Evolutionary conservation across 2,797 vertebrate genomes (phyloP).

Genomic region (Thripadectes ignobilis): DNA sequence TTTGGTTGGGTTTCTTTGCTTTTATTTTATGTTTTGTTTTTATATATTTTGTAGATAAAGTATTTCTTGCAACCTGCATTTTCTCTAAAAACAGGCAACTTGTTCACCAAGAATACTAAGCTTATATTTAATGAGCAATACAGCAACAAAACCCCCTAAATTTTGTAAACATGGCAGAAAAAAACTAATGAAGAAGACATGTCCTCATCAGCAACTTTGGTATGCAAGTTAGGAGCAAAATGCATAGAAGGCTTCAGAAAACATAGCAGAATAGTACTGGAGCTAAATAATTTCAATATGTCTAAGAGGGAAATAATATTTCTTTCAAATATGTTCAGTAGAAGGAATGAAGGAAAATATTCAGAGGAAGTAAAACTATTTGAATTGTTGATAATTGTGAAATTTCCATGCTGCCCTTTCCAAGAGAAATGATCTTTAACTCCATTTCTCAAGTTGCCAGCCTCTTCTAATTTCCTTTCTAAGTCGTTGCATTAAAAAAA

Average conservation of each 20-base stretch:
- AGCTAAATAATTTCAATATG: neutral
- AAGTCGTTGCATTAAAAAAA: neutral
- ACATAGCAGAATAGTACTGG: neutral
- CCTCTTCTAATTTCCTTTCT: neutral
- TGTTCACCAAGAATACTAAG: neutral
- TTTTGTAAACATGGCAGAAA: neutral
- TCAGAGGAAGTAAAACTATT: neutral
- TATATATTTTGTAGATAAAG: neutral
- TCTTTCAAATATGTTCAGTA: neutral
- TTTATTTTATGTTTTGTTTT: neutral
- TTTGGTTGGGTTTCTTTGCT: neutral
- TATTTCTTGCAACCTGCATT: neutral
- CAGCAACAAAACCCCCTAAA: fast-evolving
- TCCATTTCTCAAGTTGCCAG: neutral
- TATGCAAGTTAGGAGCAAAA: neutral
- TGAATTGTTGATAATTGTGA: neutral
- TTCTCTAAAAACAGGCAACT: neutral
- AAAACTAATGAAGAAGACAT: neutral
- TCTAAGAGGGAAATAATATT: neutral
- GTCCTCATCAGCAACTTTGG: neutral
- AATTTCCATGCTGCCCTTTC: neutral
- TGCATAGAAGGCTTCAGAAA: neutral
- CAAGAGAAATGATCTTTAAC: neutral
- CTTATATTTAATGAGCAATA: neutral
- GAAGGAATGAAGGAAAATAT: neutral